Conservation (phyloP, 1,140 invertebrate genomes). For the Drosophila truncata region DNA sequence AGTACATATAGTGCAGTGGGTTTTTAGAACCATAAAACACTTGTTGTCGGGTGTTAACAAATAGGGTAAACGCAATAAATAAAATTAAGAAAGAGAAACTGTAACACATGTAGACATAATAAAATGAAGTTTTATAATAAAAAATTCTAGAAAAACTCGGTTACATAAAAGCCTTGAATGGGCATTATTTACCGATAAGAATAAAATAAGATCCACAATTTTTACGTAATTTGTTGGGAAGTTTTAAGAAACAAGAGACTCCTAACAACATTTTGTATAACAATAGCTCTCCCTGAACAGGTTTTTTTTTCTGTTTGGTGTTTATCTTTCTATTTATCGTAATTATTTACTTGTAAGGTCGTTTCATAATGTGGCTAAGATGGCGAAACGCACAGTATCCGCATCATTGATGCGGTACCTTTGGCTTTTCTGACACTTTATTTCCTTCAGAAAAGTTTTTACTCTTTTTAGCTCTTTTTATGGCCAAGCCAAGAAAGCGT, state of each 20-base stretch:
- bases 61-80: constrained; percentile 8
- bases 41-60: constrained; percentile 15
- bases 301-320: constrained; percentile 22
- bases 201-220: neutral
- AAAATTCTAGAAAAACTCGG: neutral
- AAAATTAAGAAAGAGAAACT: constrained; percentile 5
- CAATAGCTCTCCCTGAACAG: constrained; percentile 21
- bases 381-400: constrained; percentile 38
- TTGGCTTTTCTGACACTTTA: constrained; percentile 38
- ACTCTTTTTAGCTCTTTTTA: constrained; percentile 20
- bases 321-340: constrained; percentile 47
- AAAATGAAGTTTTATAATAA: neutral
- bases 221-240: neutral
- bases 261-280: neutral
- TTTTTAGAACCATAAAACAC: constrained; percentile 27
- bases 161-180: neutral
- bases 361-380: constrained; percentile 25
- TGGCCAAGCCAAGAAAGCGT: constrained; percentile 70
- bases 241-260: neutral
- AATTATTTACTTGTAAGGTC: constrained; percentile 37
- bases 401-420: constrained; percentile 33
- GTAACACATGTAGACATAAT: neutral
- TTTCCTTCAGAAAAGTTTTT: constrained; percentile 29
- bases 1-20: constrained; percentile 22
- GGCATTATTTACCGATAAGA: neutral